A percentile compares a stretch with the other conserved stretches of the same genome.
These are phyloP conservation scores for Aphelenchoides besseyi DNA, from an alignment of 1,140 invertebrate genomes.

Conservation along the genomic window DNA sequence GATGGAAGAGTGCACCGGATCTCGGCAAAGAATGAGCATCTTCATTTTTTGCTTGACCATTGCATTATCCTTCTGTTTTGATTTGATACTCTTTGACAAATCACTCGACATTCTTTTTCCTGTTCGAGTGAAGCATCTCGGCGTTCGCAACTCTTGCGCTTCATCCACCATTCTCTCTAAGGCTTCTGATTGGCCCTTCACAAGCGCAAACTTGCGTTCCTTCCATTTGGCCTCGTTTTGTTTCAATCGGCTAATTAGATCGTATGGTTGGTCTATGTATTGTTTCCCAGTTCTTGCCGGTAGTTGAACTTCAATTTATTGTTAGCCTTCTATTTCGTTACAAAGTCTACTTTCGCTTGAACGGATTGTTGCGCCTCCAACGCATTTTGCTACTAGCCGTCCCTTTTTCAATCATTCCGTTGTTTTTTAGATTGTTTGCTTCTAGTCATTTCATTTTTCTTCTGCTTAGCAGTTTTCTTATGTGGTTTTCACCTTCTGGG, in stretches of 20 bases:
- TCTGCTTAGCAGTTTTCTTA: neutral
- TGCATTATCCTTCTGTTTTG: neutral
- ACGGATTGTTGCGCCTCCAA: too few species aligned
- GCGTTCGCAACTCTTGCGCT: neutral
- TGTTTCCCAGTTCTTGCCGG: neutral
- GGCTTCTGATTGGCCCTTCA: too few species aligned
- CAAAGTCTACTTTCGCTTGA: too few species aligned
- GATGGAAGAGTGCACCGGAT: slow-evolving; percentile 5
- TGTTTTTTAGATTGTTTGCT: neutral
- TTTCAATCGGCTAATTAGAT: neutral
- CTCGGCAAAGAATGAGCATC: neutral
- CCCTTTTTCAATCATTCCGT: neutral
- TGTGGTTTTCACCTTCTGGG: neutral
- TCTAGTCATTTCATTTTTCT: neutral
- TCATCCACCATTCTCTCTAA: too few species aligned
- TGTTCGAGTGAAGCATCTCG: neutral
- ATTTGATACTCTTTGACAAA: neutral
- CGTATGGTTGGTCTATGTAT: neutral
- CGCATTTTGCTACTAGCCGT: too few species aligned
- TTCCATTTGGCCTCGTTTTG: neutral
- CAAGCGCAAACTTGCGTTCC: neutral
- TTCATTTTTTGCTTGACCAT: neutral
- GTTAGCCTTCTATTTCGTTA: neutral
- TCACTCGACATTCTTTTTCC: too few species aligned
- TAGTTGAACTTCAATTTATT: neutral